A percentile compares a stretch with the other conserved stretches of the same genome.
These are phyloP conservation scores for Prinia subflava DNA, from an alignment of 2,113 vertebrate species.

Conservation along the genomic window DNA sequence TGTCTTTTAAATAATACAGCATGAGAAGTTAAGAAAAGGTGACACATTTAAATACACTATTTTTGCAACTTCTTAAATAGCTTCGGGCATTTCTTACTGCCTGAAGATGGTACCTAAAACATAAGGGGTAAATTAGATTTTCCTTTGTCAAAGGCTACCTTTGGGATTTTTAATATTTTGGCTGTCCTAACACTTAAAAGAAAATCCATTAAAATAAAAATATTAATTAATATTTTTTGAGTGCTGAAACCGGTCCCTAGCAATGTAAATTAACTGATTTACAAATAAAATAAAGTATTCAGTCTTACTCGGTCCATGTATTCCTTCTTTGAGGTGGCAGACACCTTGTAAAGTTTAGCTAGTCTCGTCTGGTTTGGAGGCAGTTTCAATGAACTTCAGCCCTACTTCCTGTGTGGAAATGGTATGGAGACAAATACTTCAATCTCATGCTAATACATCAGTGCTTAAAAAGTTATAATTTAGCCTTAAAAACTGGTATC, in stretches of 20 bases:
- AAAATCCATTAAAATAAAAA: neutral
- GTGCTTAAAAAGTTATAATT: neutral
- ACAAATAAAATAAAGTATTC: neutral
- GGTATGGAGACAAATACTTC: neutral
- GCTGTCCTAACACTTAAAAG: neutral
- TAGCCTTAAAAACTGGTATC: neutral
- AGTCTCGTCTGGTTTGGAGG: neutral
- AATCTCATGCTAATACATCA: neutral
- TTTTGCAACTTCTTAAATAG: neutral
- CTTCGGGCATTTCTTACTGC: neutral
- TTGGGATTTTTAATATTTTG: neutral
- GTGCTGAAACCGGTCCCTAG: neutral
- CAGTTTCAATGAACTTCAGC: neutral
- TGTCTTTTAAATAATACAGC: neutral
- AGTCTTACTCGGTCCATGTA: fast-evolving
- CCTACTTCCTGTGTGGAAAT: neutral
- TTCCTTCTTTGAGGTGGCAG: neutral
- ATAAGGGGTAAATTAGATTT: neutral
- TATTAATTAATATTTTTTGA: neutral
- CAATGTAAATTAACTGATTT: neutral
- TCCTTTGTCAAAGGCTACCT: neutral
- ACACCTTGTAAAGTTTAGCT: neutral
- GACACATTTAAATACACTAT: neutral
- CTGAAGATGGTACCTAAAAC: neutral
- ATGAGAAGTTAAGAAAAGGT: neutral